Conservation (phyloP, 2,888 invertebrate genomes). For the Zygogramma bicolorata region DNA sequence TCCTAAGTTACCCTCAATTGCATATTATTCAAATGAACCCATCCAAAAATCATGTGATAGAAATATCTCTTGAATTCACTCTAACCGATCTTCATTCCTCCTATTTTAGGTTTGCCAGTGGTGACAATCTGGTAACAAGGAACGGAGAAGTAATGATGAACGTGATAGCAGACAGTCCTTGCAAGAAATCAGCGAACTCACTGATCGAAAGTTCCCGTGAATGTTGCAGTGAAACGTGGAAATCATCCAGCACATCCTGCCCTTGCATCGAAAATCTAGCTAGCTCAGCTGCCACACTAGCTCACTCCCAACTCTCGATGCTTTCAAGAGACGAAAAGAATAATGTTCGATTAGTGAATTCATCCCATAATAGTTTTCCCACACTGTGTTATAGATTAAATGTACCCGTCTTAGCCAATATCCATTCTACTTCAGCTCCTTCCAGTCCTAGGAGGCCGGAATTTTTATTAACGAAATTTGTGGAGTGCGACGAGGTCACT, state of each 20-base stretch:
- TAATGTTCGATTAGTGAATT: constrained; percentile 42
- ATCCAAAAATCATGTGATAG: too few species aligned
- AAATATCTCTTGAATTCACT: too few species aligned
- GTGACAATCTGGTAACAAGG: constrained; percentile 61
- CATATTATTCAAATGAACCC: too few species aligned
- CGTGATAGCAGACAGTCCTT: constrained; percentile 73
- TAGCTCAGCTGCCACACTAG: constrained; percentile 61
- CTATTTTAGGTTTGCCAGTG: constrained; percentile 50
- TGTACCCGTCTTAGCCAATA: not conserved
- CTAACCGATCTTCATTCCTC: too few species aligned
- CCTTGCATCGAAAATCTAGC: constrained; percentile 77
- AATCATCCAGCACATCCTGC: constrained; percentile 75
- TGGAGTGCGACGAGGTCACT: constrained; percentile 57
- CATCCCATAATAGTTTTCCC: constrained; percentile 61
- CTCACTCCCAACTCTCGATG: constrained; percentile 61
- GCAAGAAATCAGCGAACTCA: constrained; percentile 68
- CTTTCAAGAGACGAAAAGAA: constrained; percentile 38
- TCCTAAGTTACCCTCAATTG: too few species aligned
- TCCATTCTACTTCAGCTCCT: constrained; percentile 61
- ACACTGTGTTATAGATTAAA: constrained; percentile 50
- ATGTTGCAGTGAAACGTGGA: constrained; percentile 65
- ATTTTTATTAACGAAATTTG: constrained; percentile 50
- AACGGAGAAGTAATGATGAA: constrained; percentile 68
- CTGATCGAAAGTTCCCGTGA: constrained; percentile 69
- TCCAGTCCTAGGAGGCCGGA: constrained; percentile 58